Base-by-base conservation (phyloP, 2,113 vertebrate genomes). In the Apeltes quadracus region DNA sequence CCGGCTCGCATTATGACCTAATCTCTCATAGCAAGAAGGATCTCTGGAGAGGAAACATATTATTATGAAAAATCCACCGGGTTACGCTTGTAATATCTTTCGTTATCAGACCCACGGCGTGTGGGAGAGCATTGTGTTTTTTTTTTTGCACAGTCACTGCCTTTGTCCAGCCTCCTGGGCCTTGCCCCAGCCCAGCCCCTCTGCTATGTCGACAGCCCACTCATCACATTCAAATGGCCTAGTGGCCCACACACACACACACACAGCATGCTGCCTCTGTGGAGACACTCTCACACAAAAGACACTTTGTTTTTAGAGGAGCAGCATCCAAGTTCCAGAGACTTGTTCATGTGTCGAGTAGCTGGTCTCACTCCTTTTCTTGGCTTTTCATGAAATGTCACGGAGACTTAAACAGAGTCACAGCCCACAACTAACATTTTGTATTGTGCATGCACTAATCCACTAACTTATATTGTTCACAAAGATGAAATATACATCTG, bases 131-230 rank as follows among this genome's bases (percentile, higher is more conserved):
- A 59, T 85, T 88, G 81, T 84, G 71, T 78, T 81, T 91, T 29
- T 81, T 91, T 29, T 48, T 90, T 81, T 90, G 92, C 89, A 92
- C 85, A 93, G 90, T 93, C 90, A 89, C 84, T 84, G 81, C 84
- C 90, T 93, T 93, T 92, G 92, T 92, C 84, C 83, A 63, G 82
- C 75, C 79, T 90, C 82, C 74, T 80, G 82, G 78, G 88, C 81
- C 36, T 56, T 63, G 67, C 88, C 84, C 72, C n/a, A 70, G 84
- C 87, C 83, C 89, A 87, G 64, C 87, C 87, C 78, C 79, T 79
- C 72, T 85, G 83, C 91, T 61, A 75, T 85, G 81, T 89, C 79
- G 77, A 88, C 87, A 90, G 89, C 88, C 91, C 90, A 91, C 91
- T 89, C 90, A 90, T 91, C 88, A 89, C 90, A 91, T 91, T 91